Base-by-base conservation (phyloP, 1,140 invertebrate genomes). In the Brachionus rotundiformis region DNA sequence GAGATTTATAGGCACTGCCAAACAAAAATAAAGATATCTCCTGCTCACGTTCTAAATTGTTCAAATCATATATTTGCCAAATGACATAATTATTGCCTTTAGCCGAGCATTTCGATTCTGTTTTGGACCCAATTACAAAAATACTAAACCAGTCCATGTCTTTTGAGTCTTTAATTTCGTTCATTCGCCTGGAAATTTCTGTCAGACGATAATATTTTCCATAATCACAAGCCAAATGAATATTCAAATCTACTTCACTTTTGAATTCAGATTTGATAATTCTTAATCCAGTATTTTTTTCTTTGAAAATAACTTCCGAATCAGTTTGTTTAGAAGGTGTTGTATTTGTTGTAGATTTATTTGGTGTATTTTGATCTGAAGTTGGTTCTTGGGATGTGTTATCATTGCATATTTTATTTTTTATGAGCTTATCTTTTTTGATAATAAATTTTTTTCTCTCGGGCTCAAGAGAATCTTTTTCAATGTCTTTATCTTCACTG, bases 91-190 rank as follows among this genome's bases (percentile, higher is more conserved):
- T 79, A 10, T 79, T 79, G 16, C 76, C 76, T 54, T 79, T 79
- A 54, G 47, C 47, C 25, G 76, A 79, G 25, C 76, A 79, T 16
- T 79, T 79, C 13, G 76, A 39, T 10, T 79, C 76, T 4, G 47
- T 79, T 79, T 79, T 79, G n/a, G 76, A 79, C 2, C 47, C 76
- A 19, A 79, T 36, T 79, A 79, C 59, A 63, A 79, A 79, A 23
- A 79, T 63, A 36, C 47, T 79, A 16, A 36, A 79, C 76, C 76
- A 79, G 47, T 79, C 59, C 47, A 79, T 36, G 47, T 79, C 76
- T 59, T 54, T 59, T n/a, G 47, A 36, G 41, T 63, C 76, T n/a
- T 79, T 79, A 8, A 79, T 36, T 41, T 79, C 76, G 1, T 59
- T n/a, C 19, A 63, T 79, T 25, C 76, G 76, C 11, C 76, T 27